Percentiles rank a stretch among this genome's conserved stretches.
Conservation (phyloP, 2,113 vertebrate species). For the Ploceus nigricollis region DNA sequence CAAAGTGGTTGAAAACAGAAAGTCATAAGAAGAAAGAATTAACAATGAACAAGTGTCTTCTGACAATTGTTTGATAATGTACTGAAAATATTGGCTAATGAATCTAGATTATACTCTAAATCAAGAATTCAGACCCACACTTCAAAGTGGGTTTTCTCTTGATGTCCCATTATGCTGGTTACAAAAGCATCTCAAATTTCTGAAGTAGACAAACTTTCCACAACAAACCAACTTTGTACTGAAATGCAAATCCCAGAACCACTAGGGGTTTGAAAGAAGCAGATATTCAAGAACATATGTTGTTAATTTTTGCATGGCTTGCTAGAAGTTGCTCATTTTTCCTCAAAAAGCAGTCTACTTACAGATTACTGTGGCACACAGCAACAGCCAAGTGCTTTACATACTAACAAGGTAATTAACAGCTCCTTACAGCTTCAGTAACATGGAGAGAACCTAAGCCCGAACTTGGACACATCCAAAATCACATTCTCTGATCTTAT, state of each 20-base stretch:
- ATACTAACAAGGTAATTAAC: not conserved
- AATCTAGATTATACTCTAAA: not conserved
- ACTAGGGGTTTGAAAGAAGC: not conserved
- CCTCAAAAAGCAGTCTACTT: not conserved
- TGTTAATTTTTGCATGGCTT: not conserved
- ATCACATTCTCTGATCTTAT: not conserved
- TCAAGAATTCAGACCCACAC: not conserved
- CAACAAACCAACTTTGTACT: not conserved
- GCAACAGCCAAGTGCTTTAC: not conserved
- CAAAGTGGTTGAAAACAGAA: not conserved
- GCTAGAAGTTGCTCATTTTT: not conserved
- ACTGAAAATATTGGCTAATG: not conserved
- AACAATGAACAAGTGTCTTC: not conserved
- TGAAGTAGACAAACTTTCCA: not conserved
- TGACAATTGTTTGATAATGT: not conserved
- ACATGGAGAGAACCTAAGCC: not conserved
- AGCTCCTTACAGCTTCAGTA: not conserved
- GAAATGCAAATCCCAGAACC: not conserved
- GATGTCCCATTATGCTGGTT: not conserved
- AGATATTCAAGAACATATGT: not conserved
- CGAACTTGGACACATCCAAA: rapidly evolving
- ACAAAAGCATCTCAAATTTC: not conserved
- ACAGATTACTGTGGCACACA: not conserved
- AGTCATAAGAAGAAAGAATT: not conserved
- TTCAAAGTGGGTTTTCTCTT: not conserved